Evolutionary conservation across 2,888 invertebrate species (phyloP).

Genomic region (Scaeva pyrastri): DNA sequence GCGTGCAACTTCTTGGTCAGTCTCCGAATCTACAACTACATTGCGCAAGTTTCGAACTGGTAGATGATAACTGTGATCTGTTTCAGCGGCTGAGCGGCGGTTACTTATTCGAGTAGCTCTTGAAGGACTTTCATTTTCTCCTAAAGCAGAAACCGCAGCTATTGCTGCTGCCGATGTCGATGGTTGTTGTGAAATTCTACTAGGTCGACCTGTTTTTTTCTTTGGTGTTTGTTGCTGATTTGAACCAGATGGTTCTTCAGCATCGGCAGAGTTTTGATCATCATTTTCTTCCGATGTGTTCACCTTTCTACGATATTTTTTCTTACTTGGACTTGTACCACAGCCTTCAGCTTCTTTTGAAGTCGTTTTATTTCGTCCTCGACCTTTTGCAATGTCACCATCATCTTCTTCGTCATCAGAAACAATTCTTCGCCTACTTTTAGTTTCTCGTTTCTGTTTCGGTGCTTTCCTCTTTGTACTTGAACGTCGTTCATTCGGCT

Average conservation of each 20-base stretch:
- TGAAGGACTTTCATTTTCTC: conserved; percentile 78
- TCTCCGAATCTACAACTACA: conserved; percentile 81
- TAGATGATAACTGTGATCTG: conserved; percentile 83
- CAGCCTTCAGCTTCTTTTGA: conserved; percentile 20
- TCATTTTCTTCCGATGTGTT: conserved; percentile 63
- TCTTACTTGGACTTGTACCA: conserved; percentile 35
- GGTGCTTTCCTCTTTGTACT: conserved; percentile 61
- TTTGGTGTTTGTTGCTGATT: conserved; percentile 77
- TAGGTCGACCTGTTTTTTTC: conserved; percentile 78
- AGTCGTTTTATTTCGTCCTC: conserved; percentile 40
- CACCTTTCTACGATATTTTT: conserved; percentile 39
- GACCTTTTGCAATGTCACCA: conserved; percentile 77
- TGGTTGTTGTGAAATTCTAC: conserved; percentile 68
- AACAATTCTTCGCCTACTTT: conserved; percentile 36
- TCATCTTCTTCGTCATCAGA: conserved; percentile 78
- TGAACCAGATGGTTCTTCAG: conserved; percentile 55
- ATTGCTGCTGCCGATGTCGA: conserved; percentile 58
- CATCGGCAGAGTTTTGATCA: conserved; percentile 28
- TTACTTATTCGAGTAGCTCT: conserved; percentile 79
- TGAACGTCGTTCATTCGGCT: conserved; percentile 83
- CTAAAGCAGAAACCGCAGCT: conserved; percentile 59
- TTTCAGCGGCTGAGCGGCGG: conserved; percentile 80
- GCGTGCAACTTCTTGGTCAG: conserved; percentile 79
- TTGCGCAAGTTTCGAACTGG: conserved; percentile 80
- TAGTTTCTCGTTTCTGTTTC: conserved; percentile 55